A percentile compares a stretch with the other conserved stretches of the same genome.
Conservation (phyloP, 2,888 invertebrate species). For the Agrilus biguttatus region DNA sequence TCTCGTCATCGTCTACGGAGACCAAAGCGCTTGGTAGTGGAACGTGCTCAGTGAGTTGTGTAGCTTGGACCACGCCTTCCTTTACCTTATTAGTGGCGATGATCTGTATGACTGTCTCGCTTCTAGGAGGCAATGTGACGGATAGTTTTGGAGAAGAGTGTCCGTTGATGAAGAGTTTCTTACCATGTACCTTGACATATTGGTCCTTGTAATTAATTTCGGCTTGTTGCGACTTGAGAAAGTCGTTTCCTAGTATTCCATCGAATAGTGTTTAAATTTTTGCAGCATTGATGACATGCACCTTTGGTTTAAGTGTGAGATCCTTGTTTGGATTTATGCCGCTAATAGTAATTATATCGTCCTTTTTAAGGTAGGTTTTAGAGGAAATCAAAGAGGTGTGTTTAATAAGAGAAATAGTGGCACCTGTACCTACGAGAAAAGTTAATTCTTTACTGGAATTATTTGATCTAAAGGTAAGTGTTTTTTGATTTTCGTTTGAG, state of each 20-base stretch:
- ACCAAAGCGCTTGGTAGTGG: too few species aligned
- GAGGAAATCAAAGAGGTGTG: neutral
- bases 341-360: neutral
- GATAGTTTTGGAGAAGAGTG: too few species aligned
- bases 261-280: constrained; percentile 6
- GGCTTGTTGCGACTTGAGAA: too few species aligned
- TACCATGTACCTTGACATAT: too few species aligned
- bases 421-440: constrained; percentile 6
- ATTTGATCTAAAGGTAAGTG: neutral
- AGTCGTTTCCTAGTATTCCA: neutral
- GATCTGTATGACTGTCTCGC: constrained; percentile 3
- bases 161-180: too few species aligned
- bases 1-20: too few species aligned
- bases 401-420: constrained; percentile 4
- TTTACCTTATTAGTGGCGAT: neutral
- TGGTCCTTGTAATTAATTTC: too few species aligned
- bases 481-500: neutral
- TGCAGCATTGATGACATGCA: constrained; percentile 2
- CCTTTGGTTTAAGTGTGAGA: constrained; percentile 1
- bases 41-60: too few species aligned
- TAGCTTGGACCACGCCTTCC: too few species aligned
- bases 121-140: neutral
- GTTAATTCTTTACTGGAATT: neutral
- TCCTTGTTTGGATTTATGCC: constrained; percentile 3
- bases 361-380: constrained; percentile 1